A percentile compares a stretch with the other conserved stretches of the same genome.
phyloP scores from a whole-genome alignment of 2,113 vertebrate genomes.

The Corythoichthys haematopterus region DNA sequence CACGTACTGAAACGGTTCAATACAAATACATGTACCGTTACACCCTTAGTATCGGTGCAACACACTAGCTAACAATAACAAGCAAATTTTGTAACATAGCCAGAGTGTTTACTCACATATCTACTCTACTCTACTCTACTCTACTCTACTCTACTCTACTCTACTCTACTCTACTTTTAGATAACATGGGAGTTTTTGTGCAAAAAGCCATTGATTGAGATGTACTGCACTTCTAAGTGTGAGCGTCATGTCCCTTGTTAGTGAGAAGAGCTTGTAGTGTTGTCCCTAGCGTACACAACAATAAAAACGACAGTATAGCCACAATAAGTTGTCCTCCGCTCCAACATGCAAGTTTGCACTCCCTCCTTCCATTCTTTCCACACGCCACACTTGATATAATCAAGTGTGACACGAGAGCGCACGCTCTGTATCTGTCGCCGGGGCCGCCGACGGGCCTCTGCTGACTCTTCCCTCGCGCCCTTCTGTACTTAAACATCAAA shows the following conservation, averaged over 20 bases:
- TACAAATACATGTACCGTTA: too few relatives aligned
- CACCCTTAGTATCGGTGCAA: too few relatives aligned
- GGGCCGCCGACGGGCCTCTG: constrained; percentile 53
- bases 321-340: background rate
- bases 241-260: background rate
- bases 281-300: background rate
- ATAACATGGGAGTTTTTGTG: too few relatives aligned
- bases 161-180: too few relatives aligned
- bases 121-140: too few relatives aligned
- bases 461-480: constrained; percentile 74
- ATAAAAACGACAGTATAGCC: background rate
- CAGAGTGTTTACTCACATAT: too few relatives aligned
- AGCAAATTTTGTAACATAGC: too few relatives aligned
- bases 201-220: background rate
- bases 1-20: too few relatives aligned
- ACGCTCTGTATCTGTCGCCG: constrained; percentile 62
- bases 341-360: background rate
- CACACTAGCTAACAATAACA: too few relatives aligned
- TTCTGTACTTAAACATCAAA: constrained; percentile 93
- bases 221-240: background rate
- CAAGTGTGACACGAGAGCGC: constrained; percentile 97
- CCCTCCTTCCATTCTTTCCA: constrained; percentile 11
- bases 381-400: constrained; percentile 84
- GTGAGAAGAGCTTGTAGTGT: background rate
- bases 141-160: too few relatives aligned